Base-by-base conservation (phyloP, 2,888 invertebrate species). In the Drosophila koepferae region DNA sequence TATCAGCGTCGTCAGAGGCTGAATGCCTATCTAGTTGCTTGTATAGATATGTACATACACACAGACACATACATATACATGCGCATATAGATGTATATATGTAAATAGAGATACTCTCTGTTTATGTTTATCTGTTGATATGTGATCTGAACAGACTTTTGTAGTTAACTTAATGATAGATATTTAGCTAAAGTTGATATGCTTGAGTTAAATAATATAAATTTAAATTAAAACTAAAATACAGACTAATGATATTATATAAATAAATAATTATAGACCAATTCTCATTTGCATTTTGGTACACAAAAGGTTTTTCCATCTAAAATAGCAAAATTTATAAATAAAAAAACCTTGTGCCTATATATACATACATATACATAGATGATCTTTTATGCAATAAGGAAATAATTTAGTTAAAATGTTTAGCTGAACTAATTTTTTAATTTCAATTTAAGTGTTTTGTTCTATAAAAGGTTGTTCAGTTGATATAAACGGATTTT, bases 111-210 rank as follows among this genome's bases (percentile, higher is more conserved):
- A 41, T 36, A 67, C 63, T 79, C 66, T 23, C 53, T 63, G 65
- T 60, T 71, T 48, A 60, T 79, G 59, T 62, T 79, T 71, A 60
- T 54, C n/a, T 20, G 28, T 58, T 62, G 23, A 66, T 72, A 64
- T 66, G 20, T 23, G 41, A 55, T n/a, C 31, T 38, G 18, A 9
- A 28, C 36, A 38, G 7, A 46, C 16, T 46, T 23, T 12, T 20
- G 18, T 9, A 31, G 51, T 18, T 51, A 14, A 49, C 10, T 28
- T 28, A 28, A 49, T 46, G 23, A 9, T 51, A 34, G 23, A 9
- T 51, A 34, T 34, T 20, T 18, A 51, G 40, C 31, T 12, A 34
- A 18, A 49, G 31, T 49, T 12, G 28, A 54, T 38, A 20, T 36
- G 51, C 34, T 36, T 36, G 51, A 51, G 51, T 12, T 7, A 51